These are phyloP conservation scores for Corapipo altera DNA, from an alignment of 2,113 vertebrate species.

Conservation along the genomic window DNA sequence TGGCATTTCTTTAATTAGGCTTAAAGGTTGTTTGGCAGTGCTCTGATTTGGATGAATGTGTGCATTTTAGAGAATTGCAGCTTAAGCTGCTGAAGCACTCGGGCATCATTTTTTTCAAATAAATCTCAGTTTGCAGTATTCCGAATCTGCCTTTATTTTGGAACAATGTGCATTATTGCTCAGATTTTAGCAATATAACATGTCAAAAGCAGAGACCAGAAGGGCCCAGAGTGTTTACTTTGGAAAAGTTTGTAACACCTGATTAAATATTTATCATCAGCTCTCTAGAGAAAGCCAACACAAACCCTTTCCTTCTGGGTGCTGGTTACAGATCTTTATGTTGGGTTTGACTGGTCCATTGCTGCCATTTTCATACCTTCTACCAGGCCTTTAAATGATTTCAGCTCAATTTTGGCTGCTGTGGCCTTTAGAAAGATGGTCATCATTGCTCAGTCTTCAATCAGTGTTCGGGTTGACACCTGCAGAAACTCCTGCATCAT, in stretches of 20 bases:
- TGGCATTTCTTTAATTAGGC: neutral
- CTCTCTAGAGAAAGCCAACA: neutral
- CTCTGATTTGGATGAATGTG: neutral
- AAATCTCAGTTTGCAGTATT: neutral
- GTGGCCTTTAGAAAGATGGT: neutral
- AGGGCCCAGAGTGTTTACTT: neutral
- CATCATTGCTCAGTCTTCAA: neutral
- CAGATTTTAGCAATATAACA: neutral
- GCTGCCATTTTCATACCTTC: neutral
- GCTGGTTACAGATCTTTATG: neutral
- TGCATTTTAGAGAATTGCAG: fast-evolving
- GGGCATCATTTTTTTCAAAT: neutral
- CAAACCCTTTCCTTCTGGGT: neutral
- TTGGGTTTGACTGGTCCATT: neutral
- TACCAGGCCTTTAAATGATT: neutral
- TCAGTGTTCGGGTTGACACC: neutral
- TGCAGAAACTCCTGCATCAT: fast-evolving
- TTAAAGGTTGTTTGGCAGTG: neutral
- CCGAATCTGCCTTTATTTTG: neutral
- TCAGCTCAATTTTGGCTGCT: fast-evolving
- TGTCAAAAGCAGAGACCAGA: neutral
- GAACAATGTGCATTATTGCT: fast-evolving
- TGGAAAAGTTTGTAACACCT: neutral
- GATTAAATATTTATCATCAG: neutral
- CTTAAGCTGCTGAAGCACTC: neutral